Conservation (phyloP, 2,113 vertebrate species). For the Mustela lutreola region DNA sequence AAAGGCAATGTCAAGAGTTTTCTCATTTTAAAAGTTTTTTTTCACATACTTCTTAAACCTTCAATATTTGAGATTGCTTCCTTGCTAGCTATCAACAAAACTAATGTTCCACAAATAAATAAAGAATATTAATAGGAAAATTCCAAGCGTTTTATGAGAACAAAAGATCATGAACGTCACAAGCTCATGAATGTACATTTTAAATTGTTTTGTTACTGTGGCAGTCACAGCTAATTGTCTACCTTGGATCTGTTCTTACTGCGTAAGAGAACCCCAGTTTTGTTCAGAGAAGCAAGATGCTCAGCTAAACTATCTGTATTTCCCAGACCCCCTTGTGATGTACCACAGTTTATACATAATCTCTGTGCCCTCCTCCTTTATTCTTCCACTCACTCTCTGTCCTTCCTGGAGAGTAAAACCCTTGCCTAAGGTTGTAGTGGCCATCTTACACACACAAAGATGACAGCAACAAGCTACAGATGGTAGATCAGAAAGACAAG, state of each 20-base stretch:
- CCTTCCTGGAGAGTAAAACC: neutral
- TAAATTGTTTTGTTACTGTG: neutral
- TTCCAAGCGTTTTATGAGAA: conserved; percentile 19
- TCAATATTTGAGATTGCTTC: conserved; percentile 39
- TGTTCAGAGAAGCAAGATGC: neutral
- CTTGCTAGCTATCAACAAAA: conserved; percentile 15
- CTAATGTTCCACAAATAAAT: neutral
- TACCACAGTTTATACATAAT: neutral
- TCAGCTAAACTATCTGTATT: neutral
- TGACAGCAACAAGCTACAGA: neutral
- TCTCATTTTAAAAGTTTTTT: conserved; percentile 39
- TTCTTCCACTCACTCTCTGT: neutral
- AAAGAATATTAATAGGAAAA: neutral
- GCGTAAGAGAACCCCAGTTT: neutral
- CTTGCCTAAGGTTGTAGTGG: neutral
- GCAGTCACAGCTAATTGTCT: neutral
- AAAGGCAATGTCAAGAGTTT: neutral
- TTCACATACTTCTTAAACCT: conserved; percentile 30
- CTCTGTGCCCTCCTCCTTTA: neutral
- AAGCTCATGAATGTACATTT: neutral
- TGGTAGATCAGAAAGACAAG: neutral
- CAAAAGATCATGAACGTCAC: neutral
- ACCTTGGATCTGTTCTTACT: neutral
- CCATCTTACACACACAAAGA: neutral
- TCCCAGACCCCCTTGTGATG: neutral